Base-by-base conservation (phyloP, 2,888 invertebrate species). In the Argyresthia albistria region DNA sequence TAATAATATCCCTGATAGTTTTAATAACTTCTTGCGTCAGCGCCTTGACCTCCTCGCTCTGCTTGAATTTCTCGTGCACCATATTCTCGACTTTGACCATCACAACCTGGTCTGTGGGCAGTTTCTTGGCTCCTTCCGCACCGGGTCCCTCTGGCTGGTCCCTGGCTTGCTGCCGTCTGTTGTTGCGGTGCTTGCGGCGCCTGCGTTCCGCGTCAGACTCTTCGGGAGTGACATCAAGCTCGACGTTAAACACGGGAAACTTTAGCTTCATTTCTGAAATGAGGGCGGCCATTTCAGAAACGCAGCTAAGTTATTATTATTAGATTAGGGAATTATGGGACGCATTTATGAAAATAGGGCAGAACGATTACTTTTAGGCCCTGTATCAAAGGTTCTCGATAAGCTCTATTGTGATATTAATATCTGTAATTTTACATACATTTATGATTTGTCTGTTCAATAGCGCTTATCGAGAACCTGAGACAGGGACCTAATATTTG, bases 1-100 rank as follows among this genome's bases (percentile, higher is more conserved):
- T 95, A 57, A 99, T 98, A 55, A 99, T 98, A 80, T 99, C 99
- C 53, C 98, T 89, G 59, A 99, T 97, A 0, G 98, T 99, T 82
- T 98, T 97, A 47, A 98, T 97, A 54, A 98, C 92, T 88, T 99
- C 98, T 76, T 98, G 97, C 0, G 97, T 98, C 53, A 98, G 73
- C 0, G 98, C 98, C 86, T 98, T 99, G 11, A 99, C 94, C 88
- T 99, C 98, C 70, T 97, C 97, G 0, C 95, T 97, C 73, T 94
- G 94, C 59, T 93, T 90, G 73, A 96, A 98, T 61, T 95, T 93
- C 57, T 97, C 93, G 64, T 97, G 96, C 53, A 91, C 90, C 52
- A 98, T 79, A 86, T 99, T 99, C 74, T 97, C 97, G 16, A 97
- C 96, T 80, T 98, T 97, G 0, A 94, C 97, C 95, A 99, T 97